Percentiles rank a stretch among this genome's conserved stretches.
Conservation (phyloP, 2,888 invertebrate species). For the Furcula furcula region DNA sequence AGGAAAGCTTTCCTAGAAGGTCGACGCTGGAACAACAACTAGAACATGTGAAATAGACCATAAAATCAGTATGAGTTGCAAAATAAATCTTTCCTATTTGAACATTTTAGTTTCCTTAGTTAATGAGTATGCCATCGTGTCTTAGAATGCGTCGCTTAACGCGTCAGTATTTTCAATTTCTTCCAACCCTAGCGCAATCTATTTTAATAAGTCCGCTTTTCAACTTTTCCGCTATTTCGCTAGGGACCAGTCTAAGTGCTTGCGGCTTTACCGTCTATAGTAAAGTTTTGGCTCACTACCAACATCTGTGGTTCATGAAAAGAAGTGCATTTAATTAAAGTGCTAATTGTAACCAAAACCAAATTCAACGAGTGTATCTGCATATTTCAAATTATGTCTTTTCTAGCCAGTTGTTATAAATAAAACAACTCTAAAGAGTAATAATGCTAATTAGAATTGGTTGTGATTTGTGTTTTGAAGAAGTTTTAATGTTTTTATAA, state of each 20-base stretch:
- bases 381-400: too few species aligned
- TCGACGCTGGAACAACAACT: too few species aligned
- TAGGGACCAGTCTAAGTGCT: neutral
- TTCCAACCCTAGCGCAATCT: neutral
- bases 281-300: neutral
- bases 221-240: constrained; percentile 1
- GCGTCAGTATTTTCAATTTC: neutral
- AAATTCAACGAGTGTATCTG: too few species aligned
- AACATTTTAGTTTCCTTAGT: neutral
- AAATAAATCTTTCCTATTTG: neutral
- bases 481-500: too few species aligned
- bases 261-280: neutral
- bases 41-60: neutral
- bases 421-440: too few species aligned
- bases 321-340: constrained; percentile 2
- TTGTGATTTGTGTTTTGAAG: too few species aligned
- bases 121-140: neutral
- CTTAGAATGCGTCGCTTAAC: neutral
- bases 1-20: too few species aligned
- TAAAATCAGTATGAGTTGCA: too few species aligned
- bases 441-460: too few species aligned
- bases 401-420: too few species aligned
- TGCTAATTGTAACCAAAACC: neutral
- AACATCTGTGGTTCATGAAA: neutral
- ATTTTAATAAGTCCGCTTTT: neutral